Percentiles rank a stretch among this genome's conserved stretches.
phyloP scores from a whole-genome alignment of 2,113 vertebrate genomes.

The Brienomyrus brachyistius region DNA sequence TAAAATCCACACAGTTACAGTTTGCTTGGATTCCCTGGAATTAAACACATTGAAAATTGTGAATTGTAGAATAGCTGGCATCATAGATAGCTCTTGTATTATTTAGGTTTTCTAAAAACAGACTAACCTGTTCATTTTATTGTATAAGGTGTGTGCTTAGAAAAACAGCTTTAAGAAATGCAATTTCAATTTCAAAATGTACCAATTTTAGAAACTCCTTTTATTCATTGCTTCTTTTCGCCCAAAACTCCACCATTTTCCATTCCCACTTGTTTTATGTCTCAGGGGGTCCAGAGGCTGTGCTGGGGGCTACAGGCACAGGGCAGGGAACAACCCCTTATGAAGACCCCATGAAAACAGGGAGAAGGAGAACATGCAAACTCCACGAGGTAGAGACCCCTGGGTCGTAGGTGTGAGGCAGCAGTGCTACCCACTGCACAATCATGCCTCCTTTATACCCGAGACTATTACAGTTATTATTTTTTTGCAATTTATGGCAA shows the following conservation, averaged over 20 bases:
- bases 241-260: background rate
- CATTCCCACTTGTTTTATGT: background rate
- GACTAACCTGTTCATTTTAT: conserved; percentile 26
- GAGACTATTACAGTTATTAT: conserved; percentile 16
- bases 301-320: background rate
- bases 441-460: background rate
- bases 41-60: background rate
- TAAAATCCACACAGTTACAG: background rate
- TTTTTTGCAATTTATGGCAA: conserved; percentile 30
- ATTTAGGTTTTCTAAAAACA: background rate
- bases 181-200: conserved; percentile 36
- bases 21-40: background rate
- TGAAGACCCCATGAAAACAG: background rate
- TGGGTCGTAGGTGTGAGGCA: background rate
- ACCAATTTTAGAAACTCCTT: conserved; percentile 28
- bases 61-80: background rate
- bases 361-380: background rate
- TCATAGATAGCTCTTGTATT: background rate
- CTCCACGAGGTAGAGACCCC: background rate
- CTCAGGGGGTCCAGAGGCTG: background rate
- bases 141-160: conserved; percentile 24
- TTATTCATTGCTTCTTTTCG: conserved; percentile 16
- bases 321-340: background rate
- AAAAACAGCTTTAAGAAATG: conserved; percentile 12
- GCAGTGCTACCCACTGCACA: background rate